Evolutionary conservation across 2,797 vertebrate genomes (phyloP), one percentile per base, ranked within the genome.

Genomic region (Sebastes flavidus): DNA sequence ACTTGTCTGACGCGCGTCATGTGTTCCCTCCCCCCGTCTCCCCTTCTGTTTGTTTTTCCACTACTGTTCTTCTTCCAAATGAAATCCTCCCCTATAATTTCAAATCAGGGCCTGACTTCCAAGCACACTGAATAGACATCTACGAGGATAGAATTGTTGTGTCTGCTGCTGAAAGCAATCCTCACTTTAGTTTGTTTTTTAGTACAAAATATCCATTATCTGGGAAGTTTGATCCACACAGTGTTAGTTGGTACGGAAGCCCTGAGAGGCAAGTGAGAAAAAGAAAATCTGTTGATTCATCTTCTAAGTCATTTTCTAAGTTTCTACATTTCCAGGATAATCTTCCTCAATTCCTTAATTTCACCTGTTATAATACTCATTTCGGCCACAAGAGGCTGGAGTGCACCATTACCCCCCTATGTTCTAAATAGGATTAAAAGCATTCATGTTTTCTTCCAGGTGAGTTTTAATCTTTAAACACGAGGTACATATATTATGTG

Each of bases 41-140:
- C 69, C 36, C 27, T 13, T 38, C 69, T 87, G 88, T 88, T 90
- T 90, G 85, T 80, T 82, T 90, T 87, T 90, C 87, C 86, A 82
- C 70, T 52, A 61, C 78, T 30, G 69, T 42, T 78, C 55, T 65
- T 77, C 73, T 65, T 77, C 73, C 73, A 73, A 79, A 61, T 83
- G 5, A 81, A 76, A 63, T 77, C 74, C 65, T 85, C 55, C 65
- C 70, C 46, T 52, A 38, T 14, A 30, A 75, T 54, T 56, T 84
- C 7, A 52, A 25, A 56, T 34, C 67, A 58, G 46, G n/a, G 22
- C 61, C 5, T 36, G 25, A 71, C 14, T 18, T 65, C 22, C 27
- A 20, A 24, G 8, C 42, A 42, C 10, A 8, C 54, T 54, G 32
- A 25, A 65, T 14, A 65, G 3, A 24, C 10, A n/a, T 55, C 2